phyloP scores from a whole-genome alignment of 2,797 vertebrate genomes.

The Perodicticus potto region DNA sequence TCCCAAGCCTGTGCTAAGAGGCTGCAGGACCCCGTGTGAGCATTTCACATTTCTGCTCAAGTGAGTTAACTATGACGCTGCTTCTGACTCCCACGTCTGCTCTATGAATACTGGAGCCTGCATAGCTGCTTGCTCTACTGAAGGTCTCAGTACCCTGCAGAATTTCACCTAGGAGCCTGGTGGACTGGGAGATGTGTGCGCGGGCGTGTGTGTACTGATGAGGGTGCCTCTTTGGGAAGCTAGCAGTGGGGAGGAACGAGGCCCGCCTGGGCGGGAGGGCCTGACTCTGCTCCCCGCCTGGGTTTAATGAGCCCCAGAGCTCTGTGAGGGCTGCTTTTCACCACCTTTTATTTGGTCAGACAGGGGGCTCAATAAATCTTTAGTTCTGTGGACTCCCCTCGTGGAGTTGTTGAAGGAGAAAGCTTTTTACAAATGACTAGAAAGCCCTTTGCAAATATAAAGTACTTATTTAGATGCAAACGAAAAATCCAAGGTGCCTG shows the following conservation, averaged over 20 bases:
- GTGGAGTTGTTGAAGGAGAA: conserved; percentile 82
- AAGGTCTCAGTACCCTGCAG: background rate
- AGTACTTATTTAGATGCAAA: conserved; percentile 87
- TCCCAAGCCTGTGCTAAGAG: background rate
- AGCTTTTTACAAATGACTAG: conserved; percentile 82
- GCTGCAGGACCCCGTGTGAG: background rate
- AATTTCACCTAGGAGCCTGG: background rate
- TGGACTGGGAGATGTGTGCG: background rate
- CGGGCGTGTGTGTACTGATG: background rate
- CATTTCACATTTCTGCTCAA: background rate
- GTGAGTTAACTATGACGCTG: background rate
- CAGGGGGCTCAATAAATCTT: conserved; percentile 84
- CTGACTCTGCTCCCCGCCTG: conserved; percentile 66
- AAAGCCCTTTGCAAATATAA: conserved; percentile 84
- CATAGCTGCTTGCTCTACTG: background rate
- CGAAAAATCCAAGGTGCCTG: conserved; percentile 84
- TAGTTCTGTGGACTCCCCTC: conserved; percentile 81
- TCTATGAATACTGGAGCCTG: background rate
- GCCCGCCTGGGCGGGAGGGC: conserved; percentile 65
- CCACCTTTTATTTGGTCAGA: conserved; percentile 82
- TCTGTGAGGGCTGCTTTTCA: conserved; percentile 78
- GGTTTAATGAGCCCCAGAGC: conserved; percentile 81
- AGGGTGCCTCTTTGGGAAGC: background rate
- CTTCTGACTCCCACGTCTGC: background rate
- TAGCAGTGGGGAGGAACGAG: background rate